phyloP scores from a whole-genome alignment of 2,888 invertebrate species.

The Ophion slaviceki region DNA sequence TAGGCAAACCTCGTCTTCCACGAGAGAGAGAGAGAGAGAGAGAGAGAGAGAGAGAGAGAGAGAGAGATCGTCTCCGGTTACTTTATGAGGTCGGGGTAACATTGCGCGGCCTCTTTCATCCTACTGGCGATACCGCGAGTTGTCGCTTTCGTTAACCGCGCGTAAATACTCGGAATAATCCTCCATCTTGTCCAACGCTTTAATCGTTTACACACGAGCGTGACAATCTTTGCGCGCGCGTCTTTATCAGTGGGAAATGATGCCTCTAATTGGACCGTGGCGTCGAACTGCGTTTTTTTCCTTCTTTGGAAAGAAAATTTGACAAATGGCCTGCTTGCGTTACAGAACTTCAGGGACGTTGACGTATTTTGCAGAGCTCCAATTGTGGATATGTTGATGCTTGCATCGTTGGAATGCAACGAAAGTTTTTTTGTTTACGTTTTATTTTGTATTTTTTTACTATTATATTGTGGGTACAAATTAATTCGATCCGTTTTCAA shows the following conservation, averaged over 20 bases:
- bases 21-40: neutral
- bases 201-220: slow-evolving; percentile 24
- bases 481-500: too few species aligned
- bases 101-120: slow-evolving; percentile 78
- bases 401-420: too few species aligned
- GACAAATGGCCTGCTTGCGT: too few species aligned
- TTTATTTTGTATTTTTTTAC: too few species aligned
- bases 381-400: too few species aligned
- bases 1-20: slow-evolving; percentile 39
- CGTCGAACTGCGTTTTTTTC: neutral
- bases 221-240: slow-evolving; percentile 55
- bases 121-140: slow-evolving; percentile 66
- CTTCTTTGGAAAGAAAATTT: neutral
- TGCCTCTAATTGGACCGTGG: neutral
- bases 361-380: too few species aligned
- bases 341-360: too few species aligned
- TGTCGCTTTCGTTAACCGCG: slow-evolving; percentile 63
- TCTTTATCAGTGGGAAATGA: slow-evolving; percentile 66
- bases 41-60: neutral
- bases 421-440: too few species aligned
- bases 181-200: slow-evolving; percentile 40
- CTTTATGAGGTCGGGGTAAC: slow-evolving; percentile 76
- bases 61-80: slow-evolving; percentile 64
- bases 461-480: too few species aligned
- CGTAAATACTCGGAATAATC: slow-evolving; percentile 73